Conservation (phyloP, 2,113 vertebrate genomes). For the Gymnorhina tibicen region DNA sequence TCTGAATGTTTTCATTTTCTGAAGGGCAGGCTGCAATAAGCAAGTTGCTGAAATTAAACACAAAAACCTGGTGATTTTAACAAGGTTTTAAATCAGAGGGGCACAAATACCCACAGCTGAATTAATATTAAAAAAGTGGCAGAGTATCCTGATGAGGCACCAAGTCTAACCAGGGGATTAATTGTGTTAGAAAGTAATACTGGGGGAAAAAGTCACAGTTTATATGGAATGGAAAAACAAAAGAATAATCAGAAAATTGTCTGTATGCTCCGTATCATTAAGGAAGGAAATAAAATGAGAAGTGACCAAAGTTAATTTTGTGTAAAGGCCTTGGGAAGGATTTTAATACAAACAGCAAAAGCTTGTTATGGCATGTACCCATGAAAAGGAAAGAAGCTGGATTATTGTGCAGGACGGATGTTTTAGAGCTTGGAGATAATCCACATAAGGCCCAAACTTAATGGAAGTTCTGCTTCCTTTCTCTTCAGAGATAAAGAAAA, state of each 20-base stretch:
- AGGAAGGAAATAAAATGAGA: neutral
- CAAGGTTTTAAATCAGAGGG: neutral
- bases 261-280: neutral
- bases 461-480: neutral
- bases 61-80: neutral
- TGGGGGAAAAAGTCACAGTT: rapidly evolving
- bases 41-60: neutral
- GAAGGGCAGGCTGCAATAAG: neutral
- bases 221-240: neutral
- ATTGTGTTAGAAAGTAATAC: neutral
- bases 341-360: neutral
- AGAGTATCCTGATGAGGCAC: neutral
- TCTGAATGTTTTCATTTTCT: neutral
- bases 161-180: neutral
- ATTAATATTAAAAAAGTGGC: neutral
- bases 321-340: neutral
- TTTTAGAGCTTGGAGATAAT: neutral
- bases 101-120: neutral
- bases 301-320: neutral
- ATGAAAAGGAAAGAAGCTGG: neutral
- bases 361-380: neutral
- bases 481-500: neutral
- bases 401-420: neutral
- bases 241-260: neutral
- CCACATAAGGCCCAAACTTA: neutral